phyloP scores from a whole-genome alignment of 53 echinoderm and acorn worm genomes.

The Echinometra lucunter region DNA sequence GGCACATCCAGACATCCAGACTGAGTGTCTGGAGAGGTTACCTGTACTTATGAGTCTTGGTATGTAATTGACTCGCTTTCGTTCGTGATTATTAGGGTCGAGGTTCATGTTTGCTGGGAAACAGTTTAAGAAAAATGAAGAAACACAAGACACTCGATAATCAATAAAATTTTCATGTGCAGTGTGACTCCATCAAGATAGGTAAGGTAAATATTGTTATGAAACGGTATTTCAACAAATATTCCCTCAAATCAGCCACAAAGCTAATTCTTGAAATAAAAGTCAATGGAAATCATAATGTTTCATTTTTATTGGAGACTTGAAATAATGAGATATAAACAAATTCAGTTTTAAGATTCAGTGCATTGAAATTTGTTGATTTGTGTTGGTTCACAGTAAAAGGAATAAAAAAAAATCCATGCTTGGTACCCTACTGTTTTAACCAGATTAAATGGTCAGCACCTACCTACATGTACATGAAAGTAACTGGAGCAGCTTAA shows the following conservation, averaged over 20 bases:
- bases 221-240: background rate
- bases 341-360: background rate
- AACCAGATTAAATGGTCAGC: too few relatives aligned
- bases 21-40: background rate
- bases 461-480: too few relatives aligned
- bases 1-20: background rate
- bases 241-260: background rate
- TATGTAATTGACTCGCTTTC: constrained; percentile 16
- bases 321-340: background rate
- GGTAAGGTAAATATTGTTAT: background rate
- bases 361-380: too few relatives aligned
- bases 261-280: background rate
- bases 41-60: constrained; percentile 17
- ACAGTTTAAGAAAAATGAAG: background rate
- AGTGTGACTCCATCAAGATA: background rate
- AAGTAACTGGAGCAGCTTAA: too few relatives aligned
- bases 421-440: too few relatives aligned
- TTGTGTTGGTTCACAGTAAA: background rate
- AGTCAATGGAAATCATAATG: background rate
- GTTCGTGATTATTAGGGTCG: background rate
- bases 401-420: too few relatives aligned
- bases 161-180: background rate
- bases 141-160: background rate
- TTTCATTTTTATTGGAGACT: background rate
- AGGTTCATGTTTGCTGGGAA: constrained; percentile 39